Evolutionary conservation across 1,140 invertebrate species (phyloP).

Genomic region (Bicyclus anynana): DNA sequence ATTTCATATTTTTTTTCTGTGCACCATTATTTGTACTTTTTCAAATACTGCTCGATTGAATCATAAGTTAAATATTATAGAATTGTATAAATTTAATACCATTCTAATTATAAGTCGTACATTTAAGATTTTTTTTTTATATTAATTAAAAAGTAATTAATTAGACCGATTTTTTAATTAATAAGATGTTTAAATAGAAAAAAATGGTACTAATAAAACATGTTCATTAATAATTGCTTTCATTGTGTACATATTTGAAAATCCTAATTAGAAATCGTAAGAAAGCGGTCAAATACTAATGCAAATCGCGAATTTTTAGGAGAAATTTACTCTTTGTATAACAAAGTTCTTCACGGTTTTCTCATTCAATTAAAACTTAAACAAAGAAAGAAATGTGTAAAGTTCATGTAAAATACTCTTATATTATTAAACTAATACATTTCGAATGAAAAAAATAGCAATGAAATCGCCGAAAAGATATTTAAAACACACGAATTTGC

Average conservation of each 20-base stretch:
- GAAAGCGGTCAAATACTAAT: neutral
- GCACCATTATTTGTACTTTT: no score
- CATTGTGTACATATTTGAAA: neutral
- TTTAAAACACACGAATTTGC: neutral
- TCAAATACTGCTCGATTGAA: no score
- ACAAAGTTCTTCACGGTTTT: neutral
- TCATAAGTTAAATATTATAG: no score
- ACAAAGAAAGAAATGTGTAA: neutral
- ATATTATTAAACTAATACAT: neutral
- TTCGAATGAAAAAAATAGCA: neutral
- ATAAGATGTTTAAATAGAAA: no score
- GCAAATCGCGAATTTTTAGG: neutral
- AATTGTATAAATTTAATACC: no score
- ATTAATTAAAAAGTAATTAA: no score
- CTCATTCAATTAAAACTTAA: neutral
- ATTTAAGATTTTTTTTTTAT: no score
- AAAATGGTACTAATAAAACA: no score
- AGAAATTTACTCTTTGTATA: neutral
- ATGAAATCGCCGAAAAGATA: neutral
- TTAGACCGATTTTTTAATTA: no score
- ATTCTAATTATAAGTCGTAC: no score
- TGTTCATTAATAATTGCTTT: neutral
- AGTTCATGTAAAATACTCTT: neutral
- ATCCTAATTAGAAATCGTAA: neutral
- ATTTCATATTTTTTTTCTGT: no score